phyloP scores from a whole-genome alignment of 2,888 invertebrate species.

The Graphium colonna region DNA sequence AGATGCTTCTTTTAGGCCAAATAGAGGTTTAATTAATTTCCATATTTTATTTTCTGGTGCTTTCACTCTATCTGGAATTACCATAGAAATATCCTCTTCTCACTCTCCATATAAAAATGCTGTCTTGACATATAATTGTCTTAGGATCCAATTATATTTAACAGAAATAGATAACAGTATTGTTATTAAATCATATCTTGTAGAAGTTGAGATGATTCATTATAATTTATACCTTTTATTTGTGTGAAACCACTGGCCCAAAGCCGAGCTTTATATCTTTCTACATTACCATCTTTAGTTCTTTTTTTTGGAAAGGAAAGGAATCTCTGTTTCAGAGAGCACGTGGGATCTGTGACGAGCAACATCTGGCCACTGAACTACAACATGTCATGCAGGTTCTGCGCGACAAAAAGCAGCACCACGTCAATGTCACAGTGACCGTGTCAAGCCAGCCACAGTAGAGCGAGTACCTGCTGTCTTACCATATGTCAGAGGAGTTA shows the following conservation, averaged over 20 bases:
- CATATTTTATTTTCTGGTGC: slow-evolving; percentile 8
- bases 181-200: slow-evolving; percentile 29
- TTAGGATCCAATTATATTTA: slow-evolving; percentile 22
- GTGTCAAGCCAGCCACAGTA: too few relatives aligned
- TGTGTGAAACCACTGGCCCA: slow-evolving; percentile 32
- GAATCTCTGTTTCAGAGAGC: too few relatives aligned
- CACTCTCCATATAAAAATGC: slow-evolving; percentile 32
- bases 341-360: too few relatives aligned
- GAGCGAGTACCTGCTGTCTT: too few relatives aligned
- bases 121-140: slow-evolving; percentile 33
- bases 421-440: too few relatives aligned
- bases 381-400: too few relatives aligned
- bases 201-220: slow-evolving; percentile 28
- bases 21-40: slow-evolving; percentile 32
- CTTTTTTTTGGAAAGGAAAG: too few relatives aligned
- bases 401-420: too few relatives aligned
- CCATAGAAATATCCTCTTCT: slow-evolving; percentile 31
- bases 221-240: slow-evolving; percentile 27
- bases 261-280: slow-evolving; percentile 26
- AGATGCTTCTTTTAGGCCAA: slow-evolving; percentile 35
- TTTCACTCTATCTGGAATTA: slow-evolving; percentile 28
- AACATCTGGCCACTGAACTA: too few relatives aligned
- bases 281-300: slow-evolving; percentile 20
- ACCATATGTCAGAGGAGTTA: too few relatives aligned
- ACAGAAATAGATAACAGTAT: slow-evolving; percentile 25